Evolutionary conservation across 2,888 invertebrate genomes (phyloP).

Genomic region (Achlya flavicornis): DNA sequence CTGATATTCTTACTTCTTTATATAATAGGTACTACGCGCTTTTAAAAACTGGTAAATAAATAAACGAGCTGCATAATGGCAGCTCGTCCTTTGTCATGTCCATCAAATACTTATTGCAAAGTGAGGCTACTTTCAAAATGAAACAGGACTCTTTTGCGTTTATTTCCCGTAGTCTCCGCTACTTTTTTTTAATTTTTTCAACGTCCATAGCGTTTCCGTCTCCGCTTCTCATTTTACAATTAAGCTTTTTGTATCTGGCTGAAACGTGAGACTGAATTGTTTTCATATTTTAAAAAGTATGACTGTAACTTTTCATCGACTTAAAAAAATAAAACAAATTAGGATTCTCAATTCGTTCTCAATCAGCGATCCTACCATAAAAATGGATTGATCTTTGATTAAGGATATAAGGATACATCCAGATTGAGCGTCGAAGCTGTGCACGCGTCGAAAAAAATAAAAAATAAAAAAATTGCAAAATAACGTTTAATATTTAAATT

Average conservation of each 20-base stretch:
- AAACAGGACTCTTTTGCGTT: constrained; percentile 39
- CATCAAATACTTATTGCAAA: constrained; percentile 11
- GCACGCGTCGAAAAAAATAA: no score
- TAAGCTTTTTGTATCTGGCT: constrained; percentile 40
- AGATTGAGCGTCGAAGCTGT: no score
- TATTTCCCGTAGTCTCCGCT: constrained; percentile 36
- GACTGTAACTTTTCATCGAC: background rate
- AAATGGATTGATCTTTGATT: no score
- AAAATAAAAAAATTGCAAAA: no score
- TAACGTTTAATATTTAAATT: no score
- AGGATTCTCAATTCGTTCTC: no score
- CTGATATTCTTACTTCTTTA: background rate
- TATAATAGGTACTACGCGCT: background rate
- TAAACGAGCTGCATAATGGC: background rate
- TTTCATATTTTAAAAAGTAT: constrained; percentile 10
- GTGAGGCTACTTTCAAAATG: constrained; percentile 44
- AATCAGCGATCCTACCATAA: no score
- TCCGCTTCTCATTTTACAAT: constrained; percentile 52
- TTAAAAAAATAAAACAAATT: no score
- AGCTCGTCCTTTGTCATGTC: constrained; percentile 1
- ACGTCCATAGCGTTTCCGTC: constrained; percentile 37
- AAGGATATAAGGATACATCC: no score
- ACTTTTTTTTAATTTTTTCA: constrained; percentile 43
- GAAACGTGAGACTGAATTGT: constrained; percentile 25
- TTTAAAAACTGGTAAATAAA: background rate